These are phyloP conservation scores for Lanistes nyassanus DNA, from an alignment of 1,140 invertebrate species.

Conservation along the genomic window DNA sequence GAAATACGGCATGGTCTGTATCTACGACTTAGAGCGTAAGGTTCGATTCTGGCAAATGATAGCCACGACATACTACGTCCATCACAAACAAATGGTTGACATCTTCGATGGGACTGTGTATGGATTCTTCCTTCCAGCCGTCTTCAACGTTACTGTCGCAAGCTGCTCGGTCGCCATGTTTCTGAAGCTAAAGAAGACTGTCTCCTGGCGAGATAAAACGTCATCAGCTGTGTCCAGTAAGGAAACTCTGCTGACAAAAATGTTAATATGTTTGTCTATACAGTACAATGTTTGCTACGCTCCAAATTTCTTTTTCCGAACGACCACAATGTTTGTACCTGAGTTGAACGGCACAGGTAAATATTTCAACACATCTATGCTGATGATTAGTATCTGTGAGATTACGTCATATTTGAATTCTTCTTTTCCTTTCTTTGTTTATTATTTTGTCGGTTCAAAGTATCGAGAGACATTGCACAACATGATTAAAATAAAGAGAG, in stretches of 20 bases:
- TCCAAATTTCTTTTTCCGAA: too few species aligned
- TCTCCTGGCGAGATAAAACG: not conserved
- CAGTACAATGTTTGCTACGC: too few species aligned
- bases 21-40: not conserved
- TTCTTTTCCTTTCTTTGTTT: too few species aligned
- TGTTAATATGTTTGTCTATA: not conserved
- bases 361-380: too few species aligned
- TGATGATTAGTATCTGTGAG: too few species aligned
- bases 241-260: slow-evolving; percentile 6
- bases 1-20: not conserved
- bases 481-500: too few species aligned
- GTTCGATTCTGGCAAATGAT: not conserved
- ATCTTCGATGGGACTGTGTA: not conserved
- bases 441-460: too few species aligned
- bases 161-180: not conserved
- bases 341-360: too few species aligned
- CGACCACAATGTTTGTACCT: too few species aligned
- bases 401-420: too few species aligned
- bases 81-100: not conserved
- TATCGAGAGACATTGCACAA: too few species aligned
- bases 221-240: not conserved
- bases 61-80: not conserved
- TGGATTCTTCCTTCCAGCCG: not conserved
- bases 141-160: not conserved
- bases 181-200: not conserved